Base-by-base conservation (phyloP, 2,888 invertebrate genomes). In the Pseudococcus jackbeardsleyi region DNA sequence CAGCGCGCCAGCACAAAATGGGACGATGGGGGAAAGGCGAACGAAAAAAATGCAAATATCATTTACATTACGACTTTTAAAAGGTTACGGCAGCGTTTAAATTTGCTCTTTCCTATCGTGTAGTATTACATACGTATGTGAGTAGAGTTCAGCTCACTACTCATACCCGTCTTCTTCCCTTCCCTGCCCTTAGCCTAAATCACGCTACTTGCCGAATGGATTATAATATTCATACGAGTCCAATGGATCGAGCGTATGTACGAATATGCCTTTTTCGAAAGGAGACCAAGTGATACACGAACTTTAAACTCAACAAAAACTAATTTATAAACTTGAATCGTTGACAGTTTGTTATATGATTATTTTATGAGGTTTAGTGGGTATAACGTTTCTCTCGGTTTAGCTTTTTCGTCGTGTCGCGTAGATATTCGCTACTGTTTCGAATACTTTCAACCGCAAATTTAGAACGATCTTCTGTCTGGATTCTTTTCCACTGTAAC, bases 11-110 rank as follows among this genome's bases (percentile, higher is more conserved):
- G 79, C 9, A 46, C 33, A 7, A 59, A 64, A 15, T 9, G 50
- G 11, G 19, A 33, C 26, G 6, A 22, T 9, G 84, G n/a, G n/a
- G 39, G 7, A 85, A 54, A 59, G 59, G 59, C 39, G 12, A 33
- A 46, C 19, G 42, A 39, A 59, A 85, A 85, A 85, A 85, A 85
- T 85, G 54, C 85, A 85, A 85, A 85, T 85, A 59, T 59, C 54
- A 85, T 85, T 85, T 59, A 59, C 85, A 59, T 59, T 59, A 85
- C 85, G 59, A 85, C 59, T 85, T 85, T 85, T 85, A 85, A 85
- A 85, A 85, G 59, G 59, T 54, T 84, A 59, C 39, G 26, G 48
- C 22, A 84, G 50, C 84, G 26, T 54, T 46, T 42, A 48, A 48
- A 42, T 84, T 85, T 59, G 85, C 85, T 79, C 79, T 79, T 42